Evolutionary conservation across 1,140 invertebrate species (phyloP), one percentile per base, ranked within the genome.

Genomic region (Lineus longissimus): DNA sequence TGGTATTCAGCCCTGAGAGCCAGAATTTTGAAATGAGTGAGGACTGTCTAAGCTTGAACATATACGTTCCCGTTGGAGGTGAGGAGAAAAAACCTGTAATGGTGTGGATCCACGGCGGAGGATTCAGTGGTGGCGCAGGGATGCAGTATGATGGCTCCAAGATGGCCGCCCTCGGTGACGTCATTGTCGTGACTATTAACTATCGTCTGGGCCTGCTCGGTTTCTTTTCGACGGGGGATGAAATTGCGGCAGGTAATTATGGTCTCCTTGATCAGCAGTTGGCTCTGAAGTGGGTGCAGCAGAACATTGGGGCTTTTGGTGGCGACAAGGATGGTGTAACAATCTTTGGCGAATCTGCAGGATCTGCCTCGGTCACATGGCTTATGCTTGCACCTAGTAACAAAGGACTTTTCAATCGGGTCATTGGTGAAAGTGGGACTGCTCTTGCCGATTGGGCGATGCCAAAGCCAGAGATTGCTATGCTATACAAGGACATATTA

Each of bases 21-120:
- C 33, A 36, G 15, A 36, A 36, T 36, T 36, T 36, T 36, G 33
- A 36, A 15, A 36, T 36, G 33, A 54, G 92, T 75, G 94, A 97
- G 83, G 94, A 97, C 76, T 97, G 94, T 71, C 85, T 97, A 0
- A 96, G 95, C 75, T 84, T 97, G 31, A 97, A 97, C 74, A 86
- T 97, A 40, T 97, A 89, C 78, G 89, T 91, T 9, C 94, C 94
- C 6, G 29, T 29, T 4, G 45, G 58, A 57, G 27, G 9, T 56
- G 29, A 55, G 19, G 33, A 40, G 41, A 19, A 62, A 40, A 36
- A 55, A 55, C n/a, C 67, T 15, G 65, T 69, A 4, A 64, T 73
- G 55, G 60, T 73, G 40, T 73, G 65, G 55, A 69, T 73, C n/a
- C 68, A 73, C 56, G 70, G 71, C 6, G 71, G 70, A 7, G 62